Evolutionary conservation across 2,888 invertebrate species (phyloP), one percentile per base, ranked within the genome.

Genomic region (Perizoma affinitatum): DNA sequence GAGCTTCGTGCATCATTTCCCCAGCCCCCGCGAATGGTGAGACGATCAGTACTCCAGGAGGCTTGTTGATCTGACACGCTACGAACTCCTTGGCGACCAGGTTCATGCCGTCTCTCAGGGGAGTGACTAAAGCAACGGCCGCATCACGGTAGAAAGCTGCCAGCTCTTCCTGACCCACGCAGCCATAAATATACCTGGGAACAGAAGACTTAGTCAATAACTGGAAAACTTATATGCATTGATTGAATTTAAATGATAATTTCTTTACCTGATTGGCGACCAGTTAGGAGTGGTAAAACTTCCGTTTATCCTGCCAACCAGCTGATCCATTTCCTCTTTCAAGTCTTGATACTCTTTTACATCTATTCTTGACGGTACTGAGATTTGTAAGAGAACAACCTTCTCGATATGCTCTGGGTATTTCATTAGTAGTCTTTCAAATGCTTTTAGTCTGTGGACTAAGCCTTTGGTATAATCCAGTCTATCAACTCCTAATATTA

Each of bases 21-120:
- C 97, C 97, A 5, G 98, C 97, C 0, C 98, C 98, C 58, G 98
- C 97, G 80, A 98, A 98, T 0, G 97, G 97, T 0, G 97, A 97
- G 6, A 98, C 95, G 52, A 98, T 96, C 42, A 98, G 87, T 0
- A 98, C 97, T 4, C 98, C 98, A 0, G 96, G 97, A 0, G 96
- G 95, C 34, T 94, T 94, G 75, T 97, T 97, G 41, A 97, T 97
- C 86, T 98, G 97, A 77, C 97, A 97, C 1, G 98, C 98, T 0
- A 97, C 97, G 79, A 97, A 98, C 83, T 98, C 98, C 82, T 98
- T 98, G 6, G 97, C 97, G 0, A 98, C 97, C 55, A 98, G 93
- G 86, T 98, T 98, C 97, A 98, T 98, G 53, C 97, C 97, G 75
- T 97, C 97, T 54, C 98, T 92, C 4, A 98, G 84, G 0, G 98